Conservation (phyloP, 2,113 vertebrate genomes). For the Lota lota region DNA sequence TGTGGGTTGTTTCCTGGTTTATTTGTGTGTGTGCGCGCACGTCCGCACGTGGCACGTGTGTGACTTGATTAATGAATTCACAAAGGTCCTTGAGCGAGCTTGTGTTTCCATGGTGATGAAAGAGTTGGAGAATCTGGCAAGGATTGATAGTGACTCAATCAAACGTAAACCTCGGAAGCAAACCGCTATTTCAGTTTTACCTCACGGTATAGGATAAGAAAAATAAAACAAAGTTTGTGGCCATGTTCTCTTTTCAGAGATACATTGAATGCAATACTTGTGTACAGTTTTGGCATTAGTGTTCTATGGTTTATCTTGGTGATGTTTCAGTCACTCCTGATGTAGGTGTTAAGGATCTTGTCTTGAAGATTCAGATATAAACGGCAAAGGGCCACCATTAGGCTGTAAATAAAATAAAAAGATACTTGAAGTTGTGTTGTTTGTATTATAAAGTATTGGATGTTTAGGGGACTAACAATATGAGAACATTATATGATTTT, state of each 20-base stretch:
- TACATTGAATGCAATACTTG: slow-evolving; percentile 67
- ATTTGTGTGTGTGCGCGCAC: slow-evolving; percentile 3
- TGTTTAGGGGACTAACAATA: slow-evolving; percentile 54
- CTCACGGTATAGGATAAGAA: slow-evolving; percentile 74
- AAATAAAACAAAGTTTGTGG: slow-evolving; percentile 24
- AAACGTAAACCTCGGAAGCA: slow-evolving; percentile 11
- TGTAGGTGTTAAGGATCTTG: slow-evolving; percentile 29
- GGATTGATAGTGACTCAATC: slow-evolving; percentile 5
- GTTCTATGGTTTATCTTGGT: neutral
- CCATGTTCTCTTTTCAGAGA: slow-evolving; percentile 41
- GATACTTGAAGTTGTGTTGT: slow-evolving; percentile 70
- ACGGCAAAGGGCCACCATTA: slow-evolving; percentile 30
- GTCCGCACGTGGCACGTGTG: slow-evolving; percentile 7
- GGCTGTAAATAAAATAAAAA: slow-evolving; percentile 70
- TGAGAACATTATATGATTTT: slow-evolving; percentile 54
- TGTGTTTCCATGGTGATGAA: slow-evolving; percentile 46
- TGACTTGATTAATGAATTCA: slow-evolving; percentile 40
- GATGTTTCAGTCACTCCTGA: slow-evolving; percentile 15
- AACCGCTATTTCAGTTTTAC: slow-evolving; percentile 73
- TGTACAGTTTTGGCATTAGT: slow-evolving; percentile 47
- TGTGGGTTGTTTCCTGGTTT: slow-evolving; percentile 11
- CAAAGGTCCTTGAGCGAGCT: slow-evolving; percentile 31
- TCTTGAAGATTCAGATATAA: slow-evolving; percentile 38
- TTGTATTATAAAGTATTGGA: slow-evolving; percentile 65
- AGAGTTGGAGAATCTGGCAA: slow-evolving; percentile 27